Conservation (phyloP, 2,888 invertebrate genomes). For the Petrophora chlorosata region DNA sequence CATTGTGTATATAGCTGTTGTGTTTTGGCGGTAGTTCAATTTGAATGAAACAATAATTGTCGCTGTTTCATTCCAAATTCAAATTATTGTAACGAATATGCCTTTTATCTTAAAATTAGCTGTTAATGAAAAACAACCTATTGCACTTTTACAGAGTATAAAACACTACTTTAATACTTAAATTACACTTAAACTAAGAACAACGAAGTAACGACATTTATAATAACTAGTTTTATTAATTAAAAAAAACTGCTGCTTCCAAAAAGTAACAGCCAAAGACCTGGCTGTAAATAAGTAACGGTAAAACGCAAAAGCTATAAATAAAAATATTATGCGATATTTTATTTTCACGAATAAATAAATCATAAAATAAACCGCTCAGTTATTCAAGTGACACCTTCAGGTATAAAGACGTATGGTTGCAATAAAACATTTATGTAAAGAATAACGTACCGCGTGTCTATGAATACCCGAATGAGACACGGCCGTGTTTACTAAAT, state of each 20-base stretch:
- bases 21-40: too few relatives aligned
- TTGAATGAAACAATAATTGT: too few relatives aligned
- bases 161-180: too few relatives aligned
- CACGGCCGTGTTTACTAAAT: constrained; percentile 5
- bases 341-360: constrained; percentile 19
- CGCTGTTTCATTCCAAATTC: too few relatives aligned
- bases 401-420: constrained; percentile 48
- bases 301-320: constrained; percentile 2
- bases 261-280: too few relatives aligned
- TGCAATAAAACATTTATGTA: constrained; percentile 51
- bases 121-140: too few relatives aligned
- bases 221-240: too few relatives aligned
- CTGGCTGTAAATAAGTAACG: constrained; percentile 15
- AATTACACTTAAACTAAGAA: constrained; percentile 1
- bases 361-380: constrained; percentile 32
- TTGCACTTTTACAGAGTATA: too few relatives aligned
- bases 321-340: constrained; percentile 18
- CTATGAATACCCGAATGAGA: constrained; percentile 9
- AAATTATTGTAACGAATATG: constrained; percentile 26
- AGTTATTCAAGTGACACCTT: constrained; percentile 45
- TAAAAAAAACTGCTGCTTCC: too few relatives aligned
- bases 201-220: constrained; percentile 24
- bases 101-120: constrained; percentile 13
- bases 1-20: too few relatives aligned
- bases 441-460: constrained; percentile 28